Evolutionary conservation across 2,888 invertebrate species (phyloP), one percentile per base, ranked within the genome.

Genomic region (Andrena camellia): DNA sequence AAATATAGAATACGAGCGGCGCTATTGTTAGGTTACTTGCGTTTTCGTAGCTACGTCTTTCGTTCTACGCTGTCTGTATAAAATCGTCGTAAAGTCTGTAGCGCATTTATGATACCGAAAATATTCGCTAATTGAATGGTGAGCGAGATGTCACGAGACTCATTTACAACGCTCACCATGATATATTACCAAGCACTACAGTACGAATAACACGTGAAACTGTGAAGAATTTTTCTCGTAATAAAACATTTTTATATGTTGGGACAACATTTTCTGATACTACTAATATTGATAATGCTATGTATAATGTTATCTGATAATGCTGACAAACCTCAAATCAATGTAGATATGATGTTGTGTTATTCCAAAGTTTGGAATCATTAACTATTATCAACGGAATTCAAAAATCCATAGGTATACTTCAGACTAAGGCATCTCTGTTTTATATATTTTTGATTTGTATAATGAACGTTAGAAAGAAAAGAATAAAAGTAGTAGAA

Each of bases 1-100:
- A 90, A 90, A 90, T 90, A 90, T 90, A 90, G 85, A 78, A 77
- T 82, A 85, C 83, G 59, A 84, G 82, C 75, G 68, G 33, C 20
- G 85, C 85, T 87, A 87, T 87, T 87, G 87, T 87, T 87, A 79
- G 87, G 63, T 62, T 70, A 77, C 70, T 69, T 76, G 63, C 73
- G 75, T 87, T 85, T 86, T 85, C 83, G 74, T 67, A 5, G 78
- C 78, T 76, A n/a, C 66, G 74, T 67, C 48, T 74, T 76, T 76
- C 71, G 52, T 72, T 81, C 76, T 59, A 66, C 23, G 48, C 20
- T 70, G 59, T 50, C 31, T 48, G 62, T 60, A 59, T 26, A 31
- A n/a, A 17, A 54, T 26, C 48, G 54, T 74, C 69, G 17, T 48
- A 23, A 42, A 29, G 26, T 57, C n/a, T 20, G 59, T 75, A 50